Percentiles rank a stretch among this genome's conserved stretches.
These are phyloP conservation scores for Rhinoderma darwinii DNA, from an alignment of 2,113 vertebrate species.

Conservation along the genomic window DNA sequence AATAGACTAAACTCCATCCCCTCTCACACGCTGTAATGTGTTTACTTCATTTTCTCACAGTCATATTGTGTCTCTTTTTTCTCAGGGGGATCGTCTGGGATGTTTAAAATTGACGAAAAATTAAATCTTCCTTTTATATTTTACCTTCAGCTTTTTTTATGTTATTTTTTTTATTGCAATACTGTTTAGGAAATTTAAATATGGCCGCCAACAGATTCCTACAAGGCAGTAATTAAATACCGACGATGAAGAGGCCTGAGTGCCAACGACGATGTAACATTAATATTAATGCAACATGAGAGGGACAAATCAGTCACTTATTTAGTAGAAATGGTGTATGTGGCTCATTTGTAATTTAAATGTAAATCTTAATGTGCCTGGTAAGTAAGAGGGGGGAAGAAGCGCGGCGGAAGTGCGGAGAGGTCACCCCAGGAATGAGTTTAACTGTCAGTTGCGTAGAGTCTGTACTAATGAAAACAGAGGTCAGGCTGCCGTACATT, in stretches of 20 bases:
- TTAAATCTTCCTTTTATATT: slow-evolving; percentile 78
- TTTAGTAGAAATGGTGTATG: slow-evolving; percentile 71
- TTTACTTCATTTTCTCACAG: slow-evolving; percentile 82
- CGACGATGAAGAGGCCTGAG: slow-evolving; percentile 67
- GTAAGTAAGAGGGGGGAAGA: slow-evolving; percentile 59
- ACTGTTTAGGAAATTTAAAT: slow-evolving; percentile 66
- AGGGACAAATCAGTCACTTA: slow-evolving; percentile 73
- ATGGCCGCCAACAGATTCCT: slow-evolving; percentile 67
- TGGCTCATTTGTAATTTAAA: slow-evolving; percentile 77
- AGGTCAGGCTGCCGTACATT: not conserved
- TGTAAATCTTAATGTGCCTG: slow-evolving; percentile 70
- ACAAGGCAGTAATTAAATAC: slow-evolving; percentile 76
- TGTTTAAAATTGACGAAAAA: slow-evolving; percentile 82
- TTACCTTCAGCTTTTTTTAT: not conserved
- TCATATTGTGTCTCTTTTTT: slow-evolving; percentile 79
- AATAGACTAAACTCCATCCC: slow-evolving; percentile 84
- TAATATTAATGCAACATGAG: slow-evolving; percentile 75
- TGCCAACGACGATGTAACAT: slow-evolving; percentile 67
- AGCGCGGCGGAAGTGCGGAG: slow-evolving; percentile 26
- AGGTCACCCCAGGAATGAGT: slow-evolving; percentile 64
- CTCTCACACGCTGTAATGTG: slow-evolving; percentile 75
- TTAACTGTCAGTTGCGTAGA: slow-evolving; percentile 62
- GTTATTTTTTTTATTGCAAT: slow-evolving; percentile 72
- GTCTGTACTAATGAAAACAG: slow-evolving; percentile 58
- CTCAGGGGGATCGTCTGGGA: slow-evolving; percentile 71